A percentile compares a stretch with the other conserved stretches of the same genome.
Conservation (phyloP, 2,888 invertebrate genomes). For the Tachystola acroxantha region DNA sequence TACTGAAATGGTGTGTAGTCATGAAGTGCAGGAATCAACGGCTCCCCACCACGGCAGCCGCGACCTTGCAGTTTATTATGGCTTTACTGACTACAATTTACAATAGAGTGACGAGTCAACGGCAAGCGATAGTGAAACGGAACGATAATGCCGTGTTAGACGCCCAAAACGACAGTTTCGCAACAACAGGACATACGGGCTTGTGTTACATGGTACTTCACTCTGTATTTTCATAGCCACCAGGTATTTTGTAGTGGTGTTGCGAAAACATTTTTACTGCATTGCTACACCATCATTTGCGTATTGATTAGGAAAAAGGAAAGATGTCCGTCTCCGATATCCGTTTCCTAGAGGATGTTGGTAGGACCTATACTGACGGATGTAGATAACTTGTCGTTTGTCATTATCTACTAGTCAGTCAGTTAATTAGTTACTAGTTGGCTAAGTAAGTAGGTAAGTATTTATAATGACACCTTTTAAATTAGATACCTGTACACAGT, state of each 20-base stretch:
- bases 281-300: slow-evolving; percentile 34
- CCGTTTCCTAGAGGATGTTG: neutral
- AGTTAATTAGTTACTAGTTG: too few species aligned
- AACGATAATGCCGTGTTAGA: slow-evolving; percentile 51
- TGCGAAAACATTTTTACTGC: slow-evolving; percentile 28
- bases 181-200: slow-evolving; percentile 48
- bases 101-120: slow-evolving; percentile 67
- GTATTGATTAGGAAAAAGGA: slow-evolving; percentile 31
- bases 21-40: slow-evolving; percentile 47
- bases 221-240: slow-evolving; percentile 21
- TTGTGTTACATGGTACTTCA: slow-evolving; percentile 24
- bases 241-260: slow-evolving; percentile 25
- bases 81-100: slow-evolving; percentile 71
- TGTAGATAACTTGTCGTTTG: too few species aligned
- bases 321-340: slow-evolving; percentile 3
- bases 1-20: slow-evolving; percentile 42
- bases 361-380: neutral
- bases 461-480: too few species aligned
- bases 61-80: slow-evolving; percentile 75
- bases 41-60: slow-evolving; percentile 50
- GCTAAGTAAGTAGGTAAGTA: too few species aligned
- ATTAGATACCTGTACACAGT: too few species aligned
- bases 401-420: too few species aligned
- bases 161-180: slow-evolving; percentile 44
- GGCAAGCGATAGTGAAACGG: slow-evolving; percentile 65